Conservation (phyloP, 1,140 invertebrate species). For the Pseudomyrmex concolor region DNA sequence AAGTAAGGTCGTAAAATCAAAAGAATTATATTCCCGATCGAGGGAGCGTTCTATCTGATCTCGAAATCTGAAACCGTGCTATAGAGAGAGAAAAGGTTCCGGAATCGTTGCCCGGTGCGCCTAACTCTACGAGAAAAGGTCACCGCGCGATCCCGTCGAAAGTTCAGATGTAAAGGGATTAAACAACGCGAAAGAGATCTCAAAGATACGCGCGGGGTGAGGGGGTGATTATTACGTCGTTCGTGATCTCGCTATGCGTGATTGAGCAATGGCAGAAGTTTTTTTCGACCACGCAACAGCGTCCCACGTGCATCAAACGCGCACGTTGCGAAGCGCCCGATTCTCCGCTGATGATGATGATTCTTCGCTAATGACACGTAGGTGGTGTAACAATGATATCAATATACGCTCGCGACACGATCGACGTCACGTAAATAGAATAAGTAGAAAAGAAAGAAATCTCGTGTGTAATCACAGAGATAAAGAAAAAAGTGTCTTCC, state of each 20-base stretch:
- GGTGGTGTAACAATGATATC: conserved; percentile 16
- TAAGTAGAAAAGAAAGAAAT: background rate
- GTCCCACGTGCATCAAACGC: conserved; percentile 38
- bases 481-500: background rate
- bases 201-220: background rate
- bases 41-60: background rate
- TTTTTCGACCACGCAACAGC: conserved; percentile 53
- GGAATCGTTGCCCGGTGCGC: background rate
- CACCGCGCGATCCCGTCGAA: background rate
- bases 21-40: background rate
- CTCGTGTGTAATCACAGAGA: background rate
- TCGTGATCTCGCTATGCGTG: conserved; percentile 10
- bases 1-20: background rate
- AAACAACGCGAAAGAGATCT: conserved; percentile 12
- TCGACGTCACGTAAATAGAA: conserved; percentile 4
- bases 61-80: background rate
- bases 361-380: conserved; percentile 18
- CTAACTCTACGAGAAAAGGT: conserved; percentile 8
- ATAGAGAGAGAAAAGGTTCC: conserved; percentile 22
- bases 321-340: background rate
- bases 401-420: background rate
- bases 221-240: background rate
- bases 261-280: conserved; percentile 48
- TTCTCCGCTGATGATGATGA: conserved; percentile 35
- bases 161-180: background rate